Evolutionary conservation across 2,113 vertebrate genomes (phyloP).

Genomic region (Apus apus): DNA sequence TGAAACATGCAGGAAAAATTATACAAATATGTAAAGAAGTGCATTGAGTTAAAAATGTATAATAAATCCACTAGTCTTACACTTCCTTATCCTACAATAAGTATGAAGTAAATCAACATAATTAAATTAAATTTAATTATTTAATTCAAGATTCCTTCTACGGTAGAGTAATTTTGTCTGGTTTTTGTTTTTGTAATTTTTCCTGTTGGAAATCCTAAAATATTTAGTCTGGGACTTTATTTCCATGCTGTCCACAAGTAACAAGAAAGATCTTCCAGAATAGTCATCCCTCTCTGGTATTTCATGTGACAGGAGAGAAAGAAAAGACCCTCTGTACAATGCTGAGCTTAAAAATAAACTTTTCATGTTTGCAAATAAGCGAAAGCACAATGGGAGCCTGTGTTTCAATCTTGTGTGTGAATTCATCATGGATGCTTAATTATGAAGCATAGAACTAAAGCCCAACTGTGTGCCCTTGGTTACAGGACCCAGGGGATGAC

Average conservation of each 20-base stretch:
- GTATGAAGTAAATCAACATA: not conserved
- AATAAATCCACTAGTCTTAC: not conserved
- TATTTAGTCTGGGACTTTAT: not conserved
- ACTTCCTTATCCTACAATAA: not conserved
- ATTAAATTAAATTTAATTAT: not conserved
- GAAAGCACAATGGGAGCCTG: slow-evolving; percentile 46
- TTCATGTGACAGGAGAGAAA: slow-evolving; percentile 44
- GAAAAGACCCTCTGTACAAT: slow-evolving; percentile 37
- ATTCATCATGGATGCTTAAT: slow-evolving; percentile 47
- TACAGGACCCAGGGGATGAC: slow-evolving; percentile 34
- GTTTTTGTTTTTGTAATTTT: not conserved
- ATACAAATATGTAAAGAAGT: not conserved
- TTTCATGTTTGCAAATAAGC: slow-evolving; percentile 48
- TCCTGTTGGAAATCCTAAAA: not conserved
- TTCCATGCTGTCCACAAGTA: not conserved
- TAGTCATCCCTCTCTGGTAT: slow-evolving; percentile 45
- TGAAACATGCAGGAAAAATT: not conserved
- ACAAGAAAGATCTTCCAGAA: not conserved
- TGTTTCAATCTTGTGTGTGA: not conserved
- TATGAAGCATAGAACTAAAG: slow-evolving; percentile 41
- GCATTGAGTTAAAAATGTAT: not conserved
- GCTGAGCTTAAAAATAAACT: slow-evolving; percentile 62
- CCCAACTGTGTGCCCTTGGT: slow-evolving; percentile 30
- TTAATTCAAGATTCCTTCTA: not conserved
- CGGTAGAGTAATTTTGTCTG: not conserved